phyloP scores from a whole-genome alignment of 2,888 invertebrate species.

The Hypena proboscidalis region DNA sequence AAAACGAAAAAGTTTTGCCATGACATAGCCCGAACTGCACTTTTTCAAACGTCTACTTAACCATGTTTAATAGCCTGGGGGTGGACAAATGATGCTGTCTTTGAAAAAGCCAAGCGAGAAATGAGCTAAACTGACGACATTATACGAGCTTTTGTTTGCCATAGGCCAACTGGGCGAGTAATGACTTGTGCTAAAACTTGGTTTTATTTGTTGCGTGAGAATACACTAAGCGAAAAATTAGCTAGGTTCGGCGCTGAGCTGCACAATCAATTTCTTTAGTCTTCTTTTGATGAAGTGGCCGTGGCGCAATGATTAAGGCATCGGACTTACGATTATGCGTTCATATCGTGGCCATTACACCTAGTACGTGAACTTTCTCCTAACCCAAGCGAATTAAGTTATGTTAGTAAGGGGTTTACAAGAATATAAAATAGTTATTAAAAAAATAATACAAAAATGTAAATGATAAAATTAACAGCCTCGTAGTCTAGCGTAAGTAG shows the following conservation, averaged over 20 bases:
- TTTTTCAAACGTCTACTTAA: slow-evolving; percentile 27
- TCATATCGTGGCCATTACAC: too few relatives aligned
- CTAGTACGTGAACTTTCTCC: too few relatives aligned
- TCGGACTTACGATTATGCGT: too few relatives aligned
- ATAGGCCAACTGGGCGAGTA: slow-evolving; percentile 6
- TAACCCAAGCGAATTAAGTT: too few relatives aligned
- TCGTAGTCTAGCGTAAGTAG: too few relatives aligned
- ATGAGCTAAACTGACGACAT: slow-evolving; percentile 8
- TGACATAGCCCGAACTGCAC: slow-evolving; percentile 23
- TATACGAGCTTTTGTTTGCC: neutral
- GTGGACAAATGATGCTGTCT: slow-evolving; percentile 27
- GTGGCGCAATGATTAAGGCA: too few relatives aligned
- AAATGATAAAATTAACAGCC: too few relatives aligned
- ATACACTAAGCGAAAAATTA: slow-evolving; percentile 45
- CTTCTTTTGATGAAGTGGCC: too few relatives aligned
- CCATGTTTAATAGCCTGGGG: slow-evolving; percentile 26
- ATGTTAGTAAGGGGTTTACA: too few relatives aligned
- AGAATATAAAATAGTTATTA: too few relatives aligned
- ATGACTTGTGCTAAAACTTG: neutral
- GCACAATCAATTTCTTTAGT: slow-evolving; percentile 41
- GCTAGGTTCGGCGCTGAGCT: slow-evolving; percentile 29
- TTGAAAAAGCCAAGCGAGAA: slow-evolving; percentile 11
- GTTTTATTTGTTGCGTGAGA: too few relatives aligned
- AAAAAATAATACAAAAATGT: too few relatives aligned
- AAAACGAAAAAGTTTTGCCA: slow-evolving; percentile 19